phyloP scores from a whole-genome alignment of 2,113 vertebrate species.

The Chaetops frenatus region DNA sequence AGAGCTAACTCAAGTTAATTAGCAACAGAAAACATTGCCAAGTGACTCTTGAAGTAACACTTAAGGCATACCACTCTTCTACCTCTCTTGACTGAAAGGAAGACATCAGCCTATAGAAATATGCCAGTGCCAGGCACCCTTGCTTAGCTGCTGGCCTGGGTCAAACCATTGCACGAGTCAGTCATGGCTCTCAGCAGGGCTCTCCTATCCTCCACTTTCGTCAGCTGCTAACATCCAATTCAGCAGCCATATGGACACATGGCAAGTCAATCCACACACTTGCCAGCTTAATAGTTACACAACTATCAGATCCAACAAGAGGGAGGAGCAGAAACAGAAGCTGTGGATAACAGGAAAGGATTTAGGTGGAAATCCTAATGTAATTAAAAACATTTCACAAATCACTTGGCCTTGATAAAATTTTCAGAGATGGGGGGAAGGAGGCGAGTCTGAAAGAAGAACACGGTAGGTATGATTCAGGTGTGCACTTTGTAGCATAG shows the following conservation, averaged over 20 bases:
- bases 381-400: neutral
- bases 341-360: neutral
- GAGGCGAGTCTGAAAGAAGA: neutral
- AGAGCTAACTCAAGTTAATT: neutral
- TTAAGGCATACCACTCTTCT: neutral
- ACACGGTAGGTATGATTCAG: neutral
- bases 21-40: neutral
- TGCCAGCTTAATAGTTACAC: neutral
- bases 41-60: neutral
- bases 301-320: neutral
- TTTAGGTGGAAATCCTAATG: neutral
- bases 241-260: rapidly evolving
- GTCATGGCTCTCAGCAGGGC: neutral
- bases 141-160: neutral
- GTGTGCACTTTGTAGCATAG: neutral
- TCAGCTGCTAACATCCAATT: neutral
- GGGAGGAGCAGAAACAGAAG: neutral
- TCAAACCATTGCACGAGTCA: neutral
- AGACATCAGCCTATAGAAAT: neutral
- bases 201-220: neutral
- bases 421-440: neutral
- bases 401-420: neutral
- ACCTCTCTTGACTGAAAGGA: neutral
- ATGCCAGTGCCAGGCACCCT: neutral
- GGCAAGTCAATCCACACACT: neutral